Base-by-base conservation (phyloP, 2,888 invertebrate genomes). In the Lasioglossum figueresi region DNA sequence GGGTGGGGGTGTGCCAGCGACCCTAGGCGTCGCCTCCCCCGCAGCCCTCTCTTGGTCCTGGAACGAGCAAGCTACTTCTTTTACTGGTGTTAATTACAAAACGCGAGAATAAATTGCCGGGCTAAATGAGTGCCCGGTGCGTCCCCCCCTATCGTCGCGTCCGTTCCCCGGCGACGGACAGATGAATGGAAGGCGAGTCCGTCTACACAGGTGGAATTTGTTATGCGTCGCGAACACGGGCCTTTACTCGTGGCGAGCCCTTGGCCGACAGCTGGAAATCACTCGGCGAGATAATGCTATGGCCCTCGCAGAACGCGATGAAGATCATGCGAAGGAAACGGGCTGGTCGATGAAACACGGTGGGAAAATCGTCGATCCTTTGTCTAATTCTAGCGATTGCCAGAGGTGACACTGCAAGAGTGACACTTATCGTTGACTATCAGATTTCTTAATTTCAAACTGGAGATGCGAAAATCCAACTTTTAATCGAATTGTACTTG, bases 81-180 rank as follows among this genome's bases (percentile, higher is more conserved):
- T 88, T 90, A 90, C 91, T 90, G 88, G 93, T 91, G 93, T 94
- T 94, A 94, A 94, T 94, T 94, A 94, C 93, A 92, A 92, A 94
- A 93, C 92, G 91, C 92, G 93, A 93, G 93, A 93, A 94, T 93
- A 93, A 93, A 94, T 94, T 94, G 94, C 93, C 88, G 87, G 87
- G 88, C 91, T 89, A 94, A 93, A 94, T 91, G 92, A 92, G 92
- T 85, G 90, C 45, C 80, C 72, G 68, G 80, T 78, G 82, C 76
- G 72, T 74, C 78, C 79, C 80, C 48, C 16, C 23, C 68, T 68
- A 68, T 68, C 78, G 43, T 72, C 78, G 56, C 43, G 40, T 40
- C 43, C 70, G 80, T 72, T 74, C 81, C 45, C 80, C 81, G 79
- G 73, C 83, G 84, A 86, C 84, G 85, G 83, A 83, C 85, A 83